Evolutionary conservation across 2,888 invertebrate genomes (phyloP), one percentile per base, ranked within the genome.

Genomic region (Cerastis leucographa): DNA sequence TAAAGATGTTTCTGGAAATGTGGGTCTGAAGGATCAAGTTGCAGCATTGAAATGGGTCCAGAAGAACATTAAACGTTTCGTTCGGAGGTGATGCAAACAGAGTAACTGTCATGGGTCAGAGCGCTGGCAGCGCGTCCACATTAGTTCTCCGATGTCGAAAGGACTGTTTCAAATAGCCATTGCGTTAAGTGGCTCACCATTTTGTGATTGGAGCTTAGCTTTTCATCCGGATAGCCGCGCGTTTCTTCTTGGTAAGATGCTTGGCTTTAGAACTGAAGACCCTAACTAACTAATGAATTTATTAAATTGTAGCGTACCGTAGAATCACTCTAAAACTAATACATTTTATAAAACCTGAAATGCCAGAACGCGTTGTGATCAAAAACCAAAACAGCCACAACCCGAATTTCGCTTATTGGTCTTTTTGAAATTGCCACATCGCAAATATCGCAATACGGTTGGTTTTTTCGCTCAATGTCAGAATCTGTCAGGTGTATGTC

Each of bases 21-120:
- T 82, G 0, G 82, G 81, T 35, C 17, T 81, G 4, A 81, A 81
- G n/a, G 81, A 81, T 70, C 81, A 81, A 70, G 82, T 81, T 25
- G 42, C 1, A 42, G 81, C 66, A 44, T 35, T 81, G 14, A 76
- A 79, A 42, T 79, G 81, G 81, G 72, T 82, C 2, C 54, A 77
- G 73, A 77, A 17, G 17, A 81, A 81, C 25, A 81, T 81, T 12
- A 54, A 46, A 65, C 0, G 54, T 22, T 81, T 81, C n/a, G n/a
- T n/a, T n/a, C 19, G 81, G 81, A n/a, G 81, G 81, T 8, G 77
- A 81, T n/a, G 42, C 61, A 19, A 1, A 67, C n/a, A 72, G 35
- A 67, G 77, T 81, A 0, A 81, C 81, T 49, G 14, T 81, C 3
- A 67, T 77, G 65, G 81, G 81, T 9, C 76, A 82, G n/a, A 81